Evolutionary conservation across 2,113 vertebrate genomes (phyloP), one percentile per base, ranked within the genome.

Genomic region (Dryoscopus gambensis): DNA sequence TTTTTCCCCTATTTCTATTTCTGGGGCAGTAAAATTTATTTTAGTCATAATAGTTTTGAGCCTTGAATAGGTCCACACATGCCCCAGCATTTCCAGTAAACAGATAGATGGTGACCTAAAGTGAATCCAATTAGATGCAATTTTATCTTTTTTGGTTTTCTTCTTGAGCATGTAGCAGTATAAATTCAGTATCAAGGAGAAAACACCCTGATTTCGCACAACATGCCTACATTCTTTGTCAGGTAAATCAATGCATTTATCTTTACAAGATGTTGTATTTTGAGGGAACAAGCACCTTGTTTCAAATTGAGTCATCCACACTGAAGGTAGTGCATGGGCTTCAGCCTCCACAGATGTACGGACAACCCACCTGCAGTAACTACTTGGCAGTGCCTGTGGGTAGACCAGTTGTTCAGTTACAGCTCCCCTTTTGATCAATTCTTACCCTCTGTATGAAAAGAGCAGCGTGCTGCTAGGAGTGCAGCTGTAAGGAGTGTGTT

Each of bases 381-480:
- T 28, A 27, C 15, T 37, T 70, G 30, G 42, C 6, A 42, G 8
- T 33, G 9, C 15, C 14, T 2, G 6, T 23, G 60, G 14, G 15
- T 7, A 56, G 21, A 68, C 33, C 13, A 22, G 33, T 42, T 81
- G 5, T 35, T 69, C 31, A 53, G 16, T 24, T 57, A 10, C 13
- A 27, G 27, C n/a, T 89, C n/a, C 20, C 9, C 47, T 71, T 40
- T 44, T 52, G 60, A 40, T 46, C 8, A 50, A 4, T 16, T 52
- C 21, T 23, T 55, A 13, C 60, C 27, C 27, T 71, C 27, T 42
- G 11, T 31, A 39, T 28, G 42, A 57, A 95, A 59, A 70, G 4
- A 65, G 5, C 13, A 50, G 16, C 6, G 23, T 0, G 0, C 5
- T 35, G 6, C 22, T 59, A 30, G 33, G 23, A 47, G 3, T 39